Conservation (phyloP, 2,888 invertebrate genomes). For the Aspidiotus destructor region DNA sequence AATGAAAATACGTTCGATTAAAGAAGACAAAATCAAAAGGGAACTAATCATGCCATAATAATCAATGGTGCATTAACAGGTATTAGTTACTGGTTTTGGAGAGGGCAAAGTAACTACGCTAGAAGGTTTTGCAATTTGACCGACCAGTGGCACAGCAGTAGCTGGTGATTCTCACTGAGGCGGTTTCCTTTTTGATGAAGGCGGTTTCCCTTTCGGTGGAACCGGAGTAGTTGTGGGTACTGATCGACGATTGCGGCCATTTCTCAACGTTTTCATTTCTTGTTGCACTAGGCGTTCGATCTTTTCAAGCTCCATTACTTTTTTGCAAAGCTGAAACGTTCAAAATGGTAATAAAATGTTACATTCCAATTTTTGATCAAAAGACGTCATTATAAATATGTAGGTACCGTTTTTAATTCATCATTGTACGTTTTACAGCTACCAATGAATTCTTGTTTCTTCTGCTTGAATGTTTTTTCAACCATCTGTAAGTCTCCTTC, state of each 20-base stretch:
- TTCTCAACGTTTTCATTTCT: slow-evolving; percentile 56
- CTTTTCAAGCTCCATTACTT: slow-evolving; percentile 85
- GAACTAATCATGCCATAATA: too few species aligned
- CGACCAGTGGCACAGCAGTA: slow-evolving; percentile 30
- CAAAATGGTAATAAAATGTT: background rate
- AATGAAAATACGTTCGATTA: too few species aligned
- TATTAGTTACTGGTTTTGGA: too few species aligned
- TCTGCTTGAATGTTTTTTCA: slow-evolving; percentile 91
- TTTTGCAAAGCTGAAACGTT: slow-evolving; percentile 62
- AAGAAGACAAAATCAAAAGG: too few species aligned
- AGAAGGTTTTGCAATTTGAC: background rate
- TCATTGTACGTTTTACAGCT: slow-evolving; percentile 88
- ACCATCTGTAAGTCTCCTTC: slow-evolving; percentile 91
- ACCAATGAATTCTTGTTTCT: slow-evolving; percentile 88
- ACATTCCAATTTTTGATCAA: too few species aligned
- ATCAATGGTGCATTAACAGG: background rate
- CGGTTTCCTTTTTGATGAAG: background rate
- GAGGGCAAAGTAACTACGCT: too few species aligned
- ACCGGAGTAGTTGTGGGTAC: slow-evolving; percentile 7
- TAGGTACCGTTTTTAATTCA: slow-evolving; percentile 71
- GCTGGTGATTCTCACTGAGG: slow-evolving; percentile 21
- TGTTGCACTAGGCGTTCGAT: slow-evolving; percentile 84
- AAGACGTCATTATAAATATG: too few species aligned
- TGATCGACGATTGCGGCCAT: slow-evolving; percentile 37
- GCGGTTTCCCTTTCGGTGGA: background rate